Percentiles rank a stretch among this genome's conserved stretches.
Evolutionary conservation across 2,797 vertebrate species (phyloP).

Genomic region (Selene dorsalis): DNA sequence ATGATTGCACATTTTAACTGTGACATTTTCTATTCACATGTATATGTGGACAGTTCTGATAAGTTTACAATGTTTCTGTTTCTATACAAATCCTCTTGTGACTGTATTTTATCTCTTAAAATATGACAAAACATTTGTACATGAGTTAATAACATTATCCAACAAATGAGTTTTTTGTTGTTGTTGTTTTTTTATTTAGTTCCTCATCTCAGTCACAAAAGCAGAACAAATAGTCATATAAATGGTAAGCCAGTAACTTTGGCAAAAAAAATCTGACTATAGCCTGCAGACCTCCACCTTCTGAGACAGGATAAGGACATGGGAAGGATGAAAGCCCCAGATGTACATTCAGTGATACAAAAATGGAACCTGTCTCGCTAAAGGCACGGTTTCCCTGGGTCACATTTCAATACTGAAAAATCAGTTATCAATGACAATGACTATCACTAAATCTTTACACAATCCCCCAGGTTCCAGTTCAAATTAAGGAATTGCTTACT

Average conservation of each 20-base stretch:
- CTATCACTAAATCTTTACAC: not conserved
- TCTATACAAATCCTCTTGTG: not conserved
- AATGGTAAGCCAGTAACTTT: slow-evolving; percentile 66
- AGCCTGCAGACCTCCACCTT: slow-evolving; percentile 23
- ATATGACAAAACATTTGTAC: slow-evolving; percentile 7
- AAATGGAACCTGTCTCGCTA: slow-evolving; percentile 18
- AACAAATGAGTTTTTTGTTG: slow-evolving; percentile 25
- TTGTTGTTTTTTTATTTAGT: slow-evolving; percentile 65
- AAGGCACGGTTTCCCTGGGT: slow-evolving; percentile 4
- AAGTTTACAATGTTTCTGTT: slow-evolving; percentile 30
- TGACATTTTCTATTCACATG: not conserved
- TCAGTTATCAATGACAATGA: not conserved
- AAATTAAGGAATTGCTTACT: slow-evolving; percentile 15
- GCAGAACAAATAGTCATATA: slow-evolving; percentile 48
- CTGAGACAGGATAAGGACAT: not conserved
- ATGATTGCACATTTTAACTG: slow-evolving; percentile 28
- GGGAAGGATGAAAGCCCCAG: slow-evolving; percentile 29
- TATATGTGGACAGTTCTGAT: slow-evolving; percentile 3
- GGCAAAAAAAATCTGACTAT: slow-evolving; percentile 50
- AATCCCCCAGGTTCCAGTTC: slow-evolving; percentile 31
- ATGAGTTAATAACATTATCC: slow-evolving; percentile 26
- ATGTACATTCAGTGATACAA: slow-evolving; percentile 18
- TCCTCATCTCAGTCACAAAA: slow-evolving; percentile 48
- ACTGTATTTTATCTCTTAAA: slow-evolving; percentile 16
- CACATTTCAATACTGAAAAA: slow-evolving; percentile 21